Evolutionary conservation across 2,797 vertebrate species (phyloP).

Genomic region (Psittacula derbiana): DNA sequence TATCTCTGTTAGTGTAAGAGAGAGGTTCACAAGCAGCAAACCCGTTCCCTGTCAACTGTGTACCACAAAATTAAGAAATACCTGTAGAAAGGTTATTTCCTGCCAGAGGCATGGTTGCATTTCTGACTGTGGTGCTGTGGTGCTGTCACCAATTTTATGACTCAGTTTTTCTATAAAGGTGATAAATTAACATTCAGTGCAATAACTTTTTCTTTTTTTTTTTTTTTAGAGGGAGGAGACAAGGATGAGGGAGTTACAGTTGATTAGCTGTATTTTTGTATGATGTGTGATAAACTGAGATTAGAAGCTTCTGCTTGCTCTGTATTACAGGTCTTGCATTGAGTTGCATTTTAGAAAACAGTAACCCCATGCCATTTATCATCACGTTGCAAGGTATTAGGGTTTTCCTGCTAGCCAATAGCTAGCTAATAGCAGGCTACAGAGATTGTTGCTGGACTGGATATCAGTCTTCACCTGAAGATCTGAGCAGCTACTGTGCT

Average conservation of each 20-base stretch:
- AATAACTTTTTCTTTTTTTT: background rate
- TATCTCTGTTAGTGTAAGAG: background rate
- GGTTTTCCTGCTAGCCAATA: background rate
- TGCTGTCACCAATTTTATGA: background rate
- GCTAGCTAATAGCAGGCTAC: background rate
- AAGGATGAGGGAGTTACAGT: background rate
- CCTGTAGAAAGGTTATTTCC: background rate
- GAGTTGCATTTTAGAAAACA: background rate
- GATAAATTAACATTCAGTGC: background rate
- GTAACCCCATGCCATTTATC: background rate
- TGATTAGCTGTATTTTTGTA: background rate
- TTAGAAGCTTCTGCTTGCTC: background rate
- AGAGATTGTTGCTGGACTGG: background rate
- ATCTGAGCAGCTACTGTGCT: background rate
- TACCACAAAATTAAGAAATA: background rate
- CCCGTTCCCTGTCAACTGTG: background rate
- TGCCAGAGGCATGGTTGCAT: background rate
- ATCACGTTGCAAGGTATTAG: background rate
- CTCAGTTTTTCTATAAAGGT: background rate
- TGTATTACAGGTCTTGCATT: background rate
- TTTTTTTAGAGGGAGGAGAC: background rate
- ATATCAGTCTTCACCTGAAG: background rate
- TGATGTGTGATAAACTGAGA: background rate
- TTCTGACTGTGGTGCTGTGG: background rate
- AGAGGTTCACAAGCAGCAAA: background rate